Evolutionary conservation across 2,113 vertebrate species (phyloP), one percentile per base, ranked within the genome.

Genomic region (Tychaedon coryphoeus): DNA sequence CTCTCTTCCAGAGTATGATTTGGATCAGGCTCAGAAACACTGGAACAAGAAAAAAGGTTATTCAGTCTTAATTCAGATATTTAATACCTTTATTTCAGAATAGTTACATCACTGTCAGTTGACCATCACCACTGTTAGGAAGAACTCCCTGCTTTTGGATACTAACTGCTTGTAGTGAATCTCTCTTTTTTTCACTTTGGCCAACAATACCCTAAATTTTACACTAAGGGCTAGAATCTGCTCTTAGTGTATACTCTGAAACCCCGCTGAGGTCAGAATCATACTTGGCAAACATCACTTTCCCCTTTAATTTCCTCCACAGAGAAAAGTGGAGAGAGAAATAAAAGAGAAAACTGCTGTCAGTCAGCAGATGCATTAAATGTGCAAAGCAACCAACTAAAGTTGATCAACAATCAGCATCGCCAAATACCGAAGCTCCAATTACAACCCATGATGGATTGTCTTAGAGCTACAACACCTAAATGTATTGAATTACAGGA

Each of bases 1-100:
- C 99, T 97, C 96, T 99, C 99, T 91, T 99, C 99, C 93, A 99
- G 97, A 16, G 99, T 99, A 93, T 99, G 99, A 96, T 97, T 99
- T 91, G 99, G 99, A 96, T 99, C 98, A 1, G 99, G 99, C 92
- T 99, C 99, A 4, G 98, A 97, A 96, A 99, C 98, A 89, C 99
- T 99, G 92, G 24, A 95, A 71, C 22, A 82, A 45, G 54, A 86
- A 88, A 28, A 93, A 23, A 4, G 6, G 48, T 3, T 74, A 26
- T 70, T 93, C n/a, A 64, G 3, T 61, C 28, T 78, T 65, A 57
- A 62, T 89, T 85, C 8, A 78, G 36, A 65, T 53, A 33, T 8
- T 22, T 29, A 48, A 34, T 25, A 73, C 8, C 15, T 78, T 88
- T 61, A 43, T 82, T 79, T 92, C 48, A 70, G 34, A 76, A 73